Conservation (phyloP, 1,140 invertebrate species). For the Scaptomyza hsui region DNA sequence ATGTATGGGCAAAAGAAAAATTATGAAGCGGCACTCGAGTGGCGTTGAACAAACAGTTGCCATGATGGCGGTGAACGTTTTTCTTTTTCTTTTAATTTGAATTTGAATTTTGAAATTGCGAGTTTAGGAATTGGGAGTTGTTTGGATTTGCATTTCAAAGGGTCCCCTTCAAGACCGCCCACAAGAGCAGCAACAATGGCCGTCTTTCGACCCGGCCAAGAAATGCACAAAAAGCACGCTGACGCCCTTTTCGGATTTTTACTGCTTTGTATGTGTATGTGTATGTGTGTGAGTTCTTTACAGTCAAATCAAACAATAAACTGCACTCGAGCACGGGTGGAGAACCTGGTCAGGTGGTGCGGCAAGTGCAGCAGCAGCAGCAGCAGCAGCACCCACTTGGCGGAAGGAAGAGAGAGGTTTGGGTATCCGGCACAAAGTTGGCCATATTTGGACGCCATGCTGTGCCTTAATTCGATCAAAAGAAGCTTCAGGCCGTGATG, state of each 20-base stretch:
- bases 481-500: conserved; percentile 52
- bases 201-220: conserved; percentile 17
- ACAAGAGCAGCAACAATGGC: conserved; percentile 47
- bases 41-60: conserved; percentile 46
- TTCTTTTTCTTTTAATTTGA: conserved; percentile 71
- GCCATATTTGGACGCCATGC: conserved; percentile 81
- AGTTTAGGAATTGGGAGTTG: conserved; percentile 16
- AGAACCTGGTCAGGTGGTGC: conserved; percentile 22
- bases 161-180: conserved; percentile 44
- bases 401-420: not conserved
- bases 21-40: conserved; percentile 20
- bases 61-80: conserved; percentile 66
- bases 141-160: conserved; percentile 63
- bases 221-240: conserved; percentile 63
- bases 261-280: not conserved
- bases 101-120: conserved; percentile 41
- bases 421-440: conserved; percentile 53
- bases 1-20: conserved; percentile 12
- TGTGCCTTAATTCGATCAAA: conserved; percentile 75
- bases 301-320: conserved; percentile 75
- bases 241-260: conserved; percentile 30
- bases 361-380: conserved; percentile 16
- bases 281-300: not conserved
- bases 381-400: not conserved
- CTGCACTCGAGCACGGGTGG: conserved; percentile 70